phyloP scores from a whole-genome alignment of 2,113 vertebrate genomes.

The Nycticebus coucang region DNA sequence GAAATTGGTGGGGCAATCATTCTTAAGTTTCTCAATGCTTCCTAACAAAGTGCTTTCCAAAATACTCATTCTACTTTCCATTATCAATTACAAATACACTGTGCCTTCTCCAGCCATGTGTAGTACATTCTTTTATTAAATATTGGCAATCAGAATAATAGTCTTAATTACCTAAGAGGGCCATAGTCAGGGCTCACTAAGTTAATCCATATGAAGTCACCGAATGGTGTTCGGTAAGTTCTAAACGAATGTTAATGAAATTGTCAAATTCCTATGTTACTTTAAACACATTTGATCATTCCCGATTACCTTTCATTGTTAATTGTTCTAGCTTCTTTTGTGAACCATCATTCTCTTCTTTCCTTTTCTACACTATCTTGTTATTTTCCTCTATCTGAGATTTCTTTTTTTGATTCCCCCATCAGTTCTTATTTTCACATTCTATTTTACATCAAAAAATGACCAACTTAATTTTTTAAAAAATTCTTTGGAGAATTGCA shows the following conservation, averaged over 20 bases:
- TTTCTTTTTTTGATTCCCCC: neutral
- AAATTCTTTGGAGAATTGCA: neutral
- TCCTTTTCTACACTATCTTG: neutral
- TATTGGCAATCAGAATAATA: neutral
- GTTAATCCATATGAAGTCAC: neutral
- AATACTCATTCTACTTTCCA: neutral
- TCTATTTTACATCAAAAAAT: neutral
- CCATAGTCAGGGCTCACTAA: neutral
- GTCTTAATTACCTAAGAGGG: neutral
- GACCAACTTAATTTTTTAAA: neutral
- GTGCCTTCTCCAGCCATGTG: neutral
- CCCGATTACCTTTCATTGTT: neutral
- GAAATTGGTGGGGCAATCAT: conserved; percentile 30
- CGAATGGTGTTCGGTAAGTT: neutral
- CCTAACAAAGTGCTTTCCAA: neutral
- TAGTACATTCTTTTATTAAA: neutral
- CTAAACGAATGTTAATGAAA: neutral
- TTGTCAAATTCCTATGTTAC: neutral
- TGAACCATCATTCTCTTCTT: neutral
- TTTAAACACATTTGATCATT: neutral
- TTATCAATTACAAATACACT: neutral
- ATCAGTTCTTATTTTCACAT: neutral
- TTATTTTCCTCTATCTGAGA: neutral
- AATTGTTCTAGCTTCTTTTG: neutral
- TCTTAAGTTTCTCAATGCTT: neutral